Conservation (phyloP, 2,113 vertebrate genomes). For the Apus apus region DNA sequence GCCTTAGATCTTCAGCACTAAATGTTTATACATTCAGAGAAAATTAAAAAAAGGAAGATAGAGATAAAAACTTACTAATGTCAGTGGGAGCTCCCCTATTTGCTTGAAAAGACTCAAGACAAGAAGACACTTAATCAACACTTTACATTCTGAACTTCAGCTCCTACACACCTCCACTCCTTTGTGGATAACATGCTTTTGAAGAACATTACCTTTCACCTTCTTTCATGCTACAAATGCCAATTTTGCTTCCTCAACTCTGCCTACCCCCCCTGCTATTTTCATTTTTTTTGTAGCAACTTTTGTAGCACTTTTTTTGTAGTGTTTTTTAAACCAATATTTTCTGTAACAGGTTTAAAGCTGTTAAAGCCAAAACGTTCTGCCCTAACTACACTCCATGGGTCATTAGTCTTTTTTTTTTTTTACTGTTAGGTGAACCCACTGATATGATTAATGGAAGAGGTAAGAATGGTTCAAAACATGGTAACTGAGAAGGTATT, state of each 20-base stretch:
- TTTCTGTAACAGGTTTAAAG: background rate
- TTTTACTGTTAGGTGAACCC: background rate
- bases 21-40: background rate
- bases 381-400: background rate
- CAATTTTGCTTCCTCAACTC: background rate
- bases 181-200: background rate
- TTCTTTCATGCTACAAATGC: background rate
- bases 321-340: background rate
- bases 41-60: background rate
- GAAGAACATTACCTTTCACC: background rate
- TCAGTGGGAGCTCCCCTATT: background rate
- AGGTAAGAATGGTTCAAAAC: background rate
- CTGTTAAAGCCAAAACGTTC: background rate
- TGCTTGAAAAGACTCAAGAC: background rate
- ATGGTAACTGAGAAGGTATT: background rate
- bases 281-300: background rate
- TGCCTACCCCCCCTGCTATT: fast-evolving
- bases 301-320: no score
- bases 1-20: background rate
- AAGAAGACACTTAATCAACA: background rate
- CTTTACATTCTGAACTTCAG: background rate
- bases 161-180: background rate
- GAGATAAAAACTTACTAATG: background rate
- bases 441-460: background rate
- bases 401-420: background rate